Evolutionary conservation across 2,797 vertebrate genomes (phyloP).

Genomic region (Cygnus olor): DNA sequence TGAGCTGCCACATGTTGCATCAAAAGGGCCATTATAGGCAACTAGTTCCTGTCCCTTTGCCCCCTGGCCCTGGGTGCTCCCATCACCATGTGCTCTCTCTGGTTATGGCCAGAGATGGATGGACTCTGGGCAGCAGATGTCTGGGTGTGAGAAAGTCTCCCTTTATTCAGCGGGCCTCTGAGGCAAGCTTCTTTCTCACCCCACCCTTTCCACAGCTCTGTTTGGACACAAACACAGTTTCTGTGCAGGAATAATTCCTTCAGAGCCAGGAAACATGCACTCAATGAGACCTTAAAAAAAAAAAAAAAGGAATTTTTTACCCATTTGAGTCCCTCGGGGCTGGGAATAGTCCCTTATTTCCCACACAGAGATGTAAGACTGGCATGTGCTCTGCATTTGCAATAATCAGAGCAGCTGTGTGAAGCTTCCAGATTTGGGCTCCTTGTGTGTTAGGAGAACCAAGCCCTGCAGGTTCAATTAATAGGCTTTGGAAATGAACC

Average conservation of each 20-base stretch:
- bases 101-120: background rate
- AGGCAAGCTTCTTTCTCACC: constrained; percentile 7
- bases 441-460: background rate
- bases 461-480: constrained; percentile 27
- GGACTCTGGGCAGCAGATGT: constrained; percentile 22
- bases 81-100: background rate
- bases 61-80: fast-evolving
- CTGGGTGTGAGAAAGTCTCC: background rate
- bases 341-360: constrained; percentile 1
- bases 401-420: background rate
- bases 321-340: background rate
- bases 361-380: background rate
- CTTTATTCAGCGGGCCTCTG: background rate
- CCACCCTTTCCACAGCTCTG: constrained; percentile 6
- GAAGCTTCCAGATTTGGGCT: background rate
- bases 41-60: background rate
- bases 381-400: constrained; percentile 15
- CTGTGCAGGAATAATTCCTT: constrained; percentile 16
- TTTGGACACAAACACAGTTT: background rate
- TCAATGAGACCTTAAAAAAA: background rate
- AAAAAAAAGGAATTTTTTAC: background rate
- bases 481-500: constrained; percentile 33
- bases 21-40: background rate
- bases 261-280: background rate
- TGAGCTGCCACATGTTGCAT: background rate